These are phyloP conservation scores for Nipponacmea schrenckii DNA, from an alignment of 2,888 invertebrate species.

Conservation along the genomic window DNA sequence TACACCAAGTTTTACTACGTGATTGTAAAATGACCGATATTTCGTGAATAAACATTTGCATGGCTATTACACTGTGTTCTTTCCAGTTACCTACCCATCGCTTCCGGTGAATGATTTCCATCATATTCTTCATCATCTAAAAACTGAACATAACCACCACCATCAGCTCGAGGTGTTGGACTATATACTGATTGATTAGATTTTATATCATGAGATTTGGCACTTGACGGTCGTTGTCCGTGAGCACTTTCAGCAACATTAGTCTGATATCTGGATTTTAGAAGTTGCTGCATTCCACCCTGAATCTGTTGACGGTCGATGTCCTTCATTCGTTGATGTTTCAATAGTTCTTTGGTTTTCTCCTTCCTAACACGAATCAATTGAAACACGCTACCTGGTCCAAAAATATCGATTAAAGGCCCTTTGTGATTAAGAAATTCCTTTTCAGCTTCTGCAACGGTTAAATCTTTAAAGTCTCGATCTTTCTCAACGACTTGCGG, in stretches of 20 bases:
- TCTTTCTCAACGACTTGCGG: slow-evolving; percentile 27
- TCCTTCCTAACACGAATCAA: slow-evolving; percentile 53
- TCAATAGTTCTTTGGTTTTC: slow-evolving; percentile 31
- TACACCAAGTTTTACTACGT: too few relatives aligned
- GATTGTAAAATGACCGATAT: too few relatives aligned
- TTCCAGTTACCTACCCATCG: background rate
- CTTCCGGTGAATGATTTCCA: slow-evolving; percentile 1
- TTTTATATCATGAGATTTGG: background rate
- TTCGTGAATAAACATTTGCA: too few relatives aligned
- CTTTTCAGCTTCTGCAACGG: slow-evolving; percentile 50
- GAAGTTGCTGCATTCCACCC: background rate
- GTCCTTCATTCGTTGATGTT: slow-evolving; percentile 34
- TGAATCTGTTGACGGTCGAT: slow-evolving; percentile 15
- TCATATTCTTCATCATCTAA: background rate
- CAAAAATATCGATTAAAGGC: slow-evolving; percentile 59
- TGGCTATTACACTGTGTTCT: too few relatives aligned
- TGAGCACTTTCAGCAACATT: background rate
- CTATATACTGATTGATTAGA: background rate
- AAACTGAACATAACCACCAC: background rate
- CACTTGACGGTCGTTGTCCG: slow-evolving; percentile 1
- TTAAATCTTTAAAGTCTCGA: slow-evolving; percentile 37
- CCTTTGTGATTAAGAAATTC: slow-evolving; percentile 58
- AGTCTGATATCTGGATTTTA: background rate
- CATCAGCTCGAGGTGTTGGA: background rate
- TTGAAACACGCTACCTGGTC: slow-evolving; percentile 65